These are phyloP conservation scores for Perizoma flavofasciatum DNA, from an alignment of 2,888 invertebrate species.

Conservation along the genomic window DNA sequence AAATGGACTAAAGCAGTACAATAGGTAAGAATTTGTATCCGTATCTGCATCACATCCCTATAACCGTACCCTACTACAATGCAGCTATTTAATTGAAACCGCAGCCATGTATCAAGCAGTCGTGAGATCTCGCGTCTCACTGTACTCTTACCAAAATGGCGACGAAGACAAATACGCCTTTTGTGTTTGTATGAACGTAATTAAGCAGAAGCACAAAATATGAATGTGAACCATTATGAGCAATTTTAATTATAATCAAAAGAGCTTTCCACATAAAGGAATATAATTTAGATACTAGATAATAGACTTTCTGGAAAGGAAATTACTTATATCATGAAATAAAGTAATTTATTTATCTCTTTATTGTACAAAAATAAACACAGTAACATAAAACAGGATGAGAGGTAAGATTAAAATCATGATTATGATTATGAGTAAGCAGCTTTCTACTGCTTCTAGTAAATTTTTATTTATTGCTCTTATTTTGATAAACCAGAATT, in stretches of 20 bases:
- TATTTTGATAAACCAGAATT: too few relatives aligned
- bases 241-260: conserved; percentile 13
- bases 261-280: background rate
- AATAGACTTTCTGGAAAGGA: too few relatives aligned
- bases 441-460: too few relatives aligned
- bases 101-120: conserved; percentile 49
- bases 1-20: too few relatives aligned
- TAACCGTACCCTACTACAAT: conserved; percentile 27
- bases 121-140: conserved; percentile 45
- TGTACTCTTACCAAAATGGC: conserved; percentile 43
- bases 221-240: conserved; percentile 29
- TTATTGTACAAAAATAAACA: too few relatives aligned
- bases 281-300: background rate
- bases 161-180: conserved; percentile 44
- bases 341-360: too few relatives aligned
- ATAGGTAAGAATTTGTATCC: background rate
- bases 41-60: conserved; percentile 9
- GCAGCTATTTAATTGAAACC: conserved; percentile 56
- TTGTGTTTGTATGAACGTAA: conserved; percentile 43
- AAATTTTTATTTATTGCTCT: too few relatives aligned
- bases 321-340: too few relatives aligned
- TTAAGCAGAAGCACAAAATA: conserved; percentile 34
- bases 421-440: too few relatives aligned
- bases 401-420: too few relatives aligned
- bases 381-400: too few relatives aligned